These are phyloP conservation scores for Poecile atricapillus DNA, from an alignment of 2,113 vertebrate species.

Conservation along the genomic window DNA sequence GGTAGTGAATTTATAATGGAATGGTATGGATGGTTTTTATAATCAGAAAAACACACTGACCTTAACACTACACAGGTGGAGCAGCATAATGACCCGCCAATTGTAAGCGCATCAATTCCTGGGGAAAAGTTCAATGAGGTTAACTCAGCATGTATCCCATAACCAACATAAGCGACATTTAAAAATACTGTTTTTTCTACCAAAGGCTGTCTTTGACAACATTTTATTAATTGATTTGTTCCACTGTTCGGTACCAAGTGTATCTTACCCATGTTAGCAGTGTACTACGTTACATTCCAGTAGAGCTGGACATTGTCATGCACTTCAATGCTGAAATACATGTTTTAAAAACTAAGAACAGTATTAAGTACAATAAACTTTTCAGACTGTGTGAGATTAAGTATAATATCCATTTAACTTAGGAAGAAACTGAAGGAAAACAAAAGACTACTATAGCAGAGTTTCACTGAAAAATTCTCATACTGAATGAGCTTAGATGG, in stretches of 20 bases:
- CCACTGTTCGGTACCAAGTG: background rate
- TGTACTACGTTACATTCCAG: background rate
- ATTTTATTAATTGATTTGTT: background rate
- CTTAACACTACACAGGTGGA: conserved; percentile 99
- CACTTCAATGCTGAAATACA: background rate
- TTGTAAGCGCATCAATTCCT: conserved; percentile 95
- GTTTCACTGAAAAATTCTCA: background rate
- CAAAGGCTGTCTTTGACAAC: background rate
- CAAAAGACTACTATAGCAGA: background rate
- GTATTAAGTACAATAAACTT: background rate
- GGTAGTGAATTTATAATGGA: conserved; percentile 79
- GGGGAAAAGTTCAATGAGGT: conserved; percentile 90
- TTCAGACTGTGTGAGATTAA: background rate
- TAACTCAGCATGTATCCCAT: conserved; percentile 78
- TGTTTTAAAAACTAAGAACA: background rate
- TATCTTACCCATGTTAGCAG: background rate
- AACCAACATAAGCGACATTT: conserved; percentile 60
- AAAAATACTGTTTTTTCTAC: conserved; percentile 18
- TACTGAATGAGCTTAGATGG: background rate
- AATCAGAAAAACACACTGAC: conserved; percentile 94
- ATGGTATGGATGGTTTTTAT: conserved; percentile 81
- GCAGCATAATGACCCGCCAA: conserved; percentile 98
- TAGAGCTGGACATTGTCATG: background rate
- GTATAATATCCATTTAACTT: background rate
- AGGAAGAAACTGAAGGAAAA: background rate